Evolutionary conservation across 2,113 vertebrate species (phyloP), one percentile per base, ranked within the genome.

Genomic region (Austrofundulus limnaeus): DNA sequence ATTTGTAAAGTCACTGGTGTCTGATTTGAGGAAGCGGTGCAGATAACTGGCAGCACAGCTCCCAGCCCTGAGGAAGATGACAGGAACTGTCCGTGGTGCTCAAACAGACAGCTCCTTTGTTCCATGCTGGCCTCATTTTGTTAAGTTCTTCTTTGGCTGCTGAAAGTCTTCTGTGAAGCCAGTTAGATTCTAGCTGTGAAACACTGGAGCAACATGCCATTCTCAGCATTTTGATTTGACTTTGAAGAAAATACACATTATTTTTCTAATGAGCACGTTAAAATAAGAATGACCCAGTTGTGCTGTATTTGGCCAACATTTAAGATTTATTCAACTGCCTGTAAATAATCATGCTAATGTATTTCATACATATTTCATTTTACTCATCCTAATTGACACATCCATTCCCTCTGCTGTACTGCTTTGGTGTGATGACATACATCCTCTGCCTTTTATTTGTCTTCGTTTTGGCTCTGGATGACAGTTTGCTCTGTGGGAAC

Each of bases 21-120:
- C 20, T 75, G 65, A 83, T 66, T 74, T 58, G 70, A 1, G 64
- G 60, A 61, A 58, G 77, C 55, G 74, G 66, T n/a, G 77, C 77
- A 70, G 79, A 85, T 83, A 42, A 39, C 67, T 54, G 72, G 60
- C 78, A 59, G 75, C 61, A 71, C 70, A 73, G 76, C 72, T 55
- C 68, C 72, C 68, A 69, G 23, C 74, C 73, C 74, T 25, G 4
- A 51, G 57, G 38, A 51, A 43, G 75, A 65, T 62, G 74, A 82
- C 61, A 61, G 82, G 80, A 87, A 73, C 89, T 90, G 78, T 89
- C 87, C 82, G 43, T 70, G 86, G 87, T 86, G 74, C 87, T 87
- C 74, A 85, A 87, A 72, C 63, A 69, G 61, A 71, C 78, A 63
- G 72, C 69, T 67, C 61, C 78, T 86, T 81, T 83, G 70, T 84